phyloP scores from a whole-genome alignment of 2,888 invertebrate species.

The Micoletzkya japonica region DNA sequence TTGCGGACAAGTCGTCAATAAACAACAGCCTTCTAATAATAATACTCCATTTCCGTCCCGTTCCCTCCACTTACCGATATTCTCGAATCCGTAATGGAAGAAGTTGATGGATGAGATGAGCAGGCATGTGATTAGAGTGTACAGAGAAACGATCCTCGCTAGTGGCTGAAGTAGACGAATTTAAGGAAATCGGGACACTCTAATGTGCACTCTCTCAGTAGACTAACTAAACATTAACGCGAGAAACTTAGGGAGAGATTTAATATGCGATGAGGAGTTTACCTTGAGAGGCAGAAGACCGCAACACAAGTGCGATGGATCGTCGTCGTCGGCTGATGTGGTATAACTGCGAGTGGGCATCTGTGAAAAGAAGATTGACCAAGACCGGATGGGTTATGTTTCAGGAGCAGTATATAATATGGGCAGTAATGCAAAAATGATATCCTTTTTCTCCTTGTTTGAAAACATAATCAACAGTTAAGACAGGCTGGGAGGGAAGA shows the following conservation, averaged over 20 bases:
- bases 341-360: neutral
- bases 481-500: constrained; percentile 10
- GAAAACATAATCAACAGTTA: no score
- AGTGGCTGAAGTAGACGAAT: neutral
- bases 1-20: neutral
- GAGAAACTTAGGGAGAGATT: no score
- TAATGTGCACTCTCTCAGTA: neutral
- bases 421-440: no score
- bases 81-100: constrained; percentile 12
- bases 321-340: no score
- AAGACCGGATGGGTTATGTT: no score
- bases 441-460: no score
- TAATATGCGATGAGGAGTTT: neutral
- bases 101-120: constrained; percentile 1
- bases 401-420: no score
- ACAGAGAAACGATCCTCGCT: constrained; percentile 4
- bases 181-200: neutral
- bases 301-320: constrained; percentile 6
- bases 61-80: neutral
- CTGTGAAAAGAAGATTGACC: neutral
- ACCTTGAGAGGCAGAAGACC: constrained; percentile 16
- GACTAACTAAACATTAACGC: no score
- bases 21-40: no score
- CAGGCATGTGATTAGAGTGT: constrained; percentile 10
- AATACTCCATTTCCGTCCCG: no score